Evolutionary conservation across 1,140 invertebrate species (phyloP).

Genomic region (Pseudomyrmex gracilis): DNA sequence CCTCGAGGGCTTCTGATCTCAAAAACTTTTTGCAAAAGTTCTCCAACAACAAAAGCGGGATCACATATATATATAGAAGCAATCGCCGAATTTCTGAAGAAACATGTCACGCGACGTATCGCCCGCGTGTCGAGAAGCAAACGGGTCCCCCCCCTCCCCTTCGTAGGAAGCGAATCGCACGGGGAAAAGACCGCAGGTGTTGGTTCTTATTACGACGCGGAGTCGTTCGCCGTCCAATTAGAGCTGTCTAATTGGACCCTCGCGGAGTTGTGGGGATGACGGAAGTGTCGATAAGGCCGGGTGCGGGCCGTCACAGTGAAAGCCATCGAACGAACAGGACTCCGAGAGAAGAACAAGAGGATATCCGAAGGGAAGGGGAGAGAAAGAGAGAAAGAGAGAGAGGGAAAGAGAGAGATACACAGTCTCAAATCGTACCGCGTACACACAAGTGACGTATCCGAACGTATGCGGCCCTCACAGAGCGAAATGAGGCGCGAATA

Average conservation of each 20-base stretch:
- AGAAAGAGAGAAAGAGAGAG: conserved; percentile 19
- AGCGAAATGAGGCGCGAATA: conserved; percentile 77
- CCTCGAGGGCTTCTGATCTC: too few species aligned
- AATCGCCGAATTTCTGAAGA: conserved; percentile 28
- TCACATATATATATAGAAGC: background rate
- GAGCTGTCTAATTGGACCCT: conserved; percentile 73
- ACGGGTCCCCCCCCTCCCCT: background rate
- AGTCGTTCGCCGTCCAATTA: conserved; percentile 73
- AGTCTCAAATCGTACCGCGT: conserved; percentile 66
- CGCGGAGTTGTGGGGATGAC: conserved; percentile 73
- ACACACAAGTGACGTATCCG: conserved; percentile 76
- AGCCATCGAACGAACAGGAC: conserved; percentile 59
- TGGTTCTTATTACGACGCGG: conserved; percentile 70
- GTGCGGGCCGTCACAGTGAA: conserved; percentile 67
- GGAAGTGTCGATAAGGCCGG: conserved; percentile 74
- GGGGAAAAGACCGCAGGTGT: conserved; percentile 32
- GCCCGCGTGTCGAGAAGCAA: conserved; percentile 31
- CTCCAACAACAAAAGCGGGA: background rate
- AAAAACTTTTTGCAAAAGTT: background rate
- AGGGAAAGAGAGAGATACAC: conserved; percentile 40
- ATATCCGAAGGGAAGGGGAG: conserved; percentile 20
- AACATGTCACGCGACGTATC: conserved; percentile 65
- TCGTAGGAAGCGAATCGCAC: background rate
- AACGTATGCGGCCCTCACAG: conserved; percentile 79
- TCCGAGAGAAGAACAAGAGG: conserved; percentile 34